phyloP scores from a whole-genome alignment of 2,797 vertebrate genomes.

The Gadopsis bispinosus region DNA sequence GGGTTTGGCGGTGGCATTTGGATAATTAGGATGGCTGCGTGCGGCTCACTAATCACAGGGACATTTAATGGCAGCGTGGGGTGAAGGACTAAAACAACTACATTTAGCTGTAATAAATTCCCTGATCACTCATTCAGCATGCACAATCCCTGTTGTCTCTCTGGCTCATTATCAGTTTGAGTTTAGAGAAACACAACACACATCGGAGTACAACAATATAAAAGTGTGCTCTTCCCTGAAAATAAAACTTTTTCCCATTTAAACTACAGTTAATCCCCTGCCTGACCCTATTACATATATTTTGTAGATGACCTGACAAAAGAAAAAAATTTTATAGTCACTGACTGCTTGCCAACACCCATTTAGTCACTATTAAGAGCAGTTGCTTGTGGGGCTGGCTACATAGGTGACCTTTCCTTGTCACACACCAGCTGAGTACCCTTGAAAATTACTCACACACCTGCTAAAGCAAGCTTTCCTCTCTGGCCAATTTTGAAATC shows the following conservation, averaged over 20 bases:
- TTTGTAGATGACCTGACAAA: slow-evolving; percentile 25
- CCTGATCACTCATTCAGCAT: slow-evolving; percentile 72
- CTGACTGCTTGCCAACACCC: slow-evolving; percentile 36
- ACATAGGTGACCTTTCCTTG: slow-evolving; percentile 69
- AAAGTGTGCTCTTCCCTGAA: not conserved
- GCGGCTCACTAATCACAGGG: slow-evolving; percentile 86
- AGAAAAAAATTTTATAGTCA: slow-evolving; percentile 31
- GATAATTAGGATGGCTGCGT: slow-evolving; percentile 87
- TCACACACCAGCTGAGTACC: slow-evolving; percentile 56
- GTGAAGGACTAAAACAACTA: slow-evolving; percentile 82
- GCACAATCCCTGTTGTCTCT: slow-evolving; percentile 29
- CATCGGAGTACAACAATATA: not conserved
- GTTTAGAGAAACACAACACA: slow-evolving; percentile 24
- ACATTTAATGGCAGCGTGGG: slow-evolving; percentile 81
- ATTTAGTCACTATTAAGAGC: slow-evolving; percentile 46
- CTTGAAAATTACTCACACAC: slow-evolving; percentile 76
- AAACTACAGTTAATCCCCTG: not conserved
- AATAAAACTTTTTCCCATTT: not conserved
- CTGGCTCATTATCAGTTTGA: slow-evolving; percentile 41
- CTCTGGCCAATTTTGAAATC: slow-evolving; percentile 72
- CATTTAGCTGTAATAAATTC: slow-evolving; percentile 70
- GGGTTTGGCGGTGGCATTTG: slow-evolving; percentile 78
- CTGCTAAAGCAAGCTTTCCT: slow-evolving; percentile 57
- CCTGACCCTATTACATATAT: not conserved
- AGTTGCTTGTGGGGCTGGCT: slow-evolving; percentile 41